These are phyloP conservation scores for Drosophila bunnanda DNA, from an alignment of 2,888 invertebrate species.

Conservation along the genomic window DNA sequence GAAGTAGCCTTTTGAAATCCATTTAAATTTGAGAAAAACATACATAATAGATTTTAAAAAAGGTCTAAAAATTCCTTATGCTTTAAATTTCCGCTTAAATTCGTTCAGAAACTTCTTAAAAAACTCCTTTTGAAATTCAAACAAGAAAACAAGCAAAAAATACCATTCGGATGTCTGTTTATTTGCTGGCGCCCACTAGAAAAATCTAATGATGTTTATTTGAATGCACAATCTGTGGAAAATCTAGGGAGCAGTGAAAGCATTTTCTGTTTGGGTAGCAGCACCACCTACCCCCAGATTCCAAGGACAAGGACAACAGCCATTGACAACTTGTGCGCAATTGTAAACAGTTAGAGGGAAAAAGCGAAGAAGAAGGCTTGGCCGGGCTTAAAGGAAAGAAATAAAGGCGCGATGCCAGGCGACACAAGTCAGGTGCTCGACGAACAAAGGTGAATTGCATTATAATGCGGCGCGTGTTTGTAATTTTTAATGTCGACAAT, in stretches of 20 bases:
- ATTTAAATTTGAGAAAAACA: not conserved
- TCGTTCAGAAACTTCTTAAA: no score
- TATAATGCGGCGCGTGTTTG: slow-evolving; percentile 45
- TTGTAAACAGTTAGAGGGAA: slow-evolving; percentile 30
- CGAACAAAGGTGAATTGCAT: slow-evolving; percentile 47
- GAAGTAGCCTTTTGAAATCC: not conserved
- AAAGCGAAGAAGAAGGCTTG: not conserved
- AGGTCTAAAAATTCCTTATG: not conserved
- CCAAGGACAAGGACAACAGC: slow-evolving; percentile 27
- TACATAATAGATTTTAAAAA: not conserved
- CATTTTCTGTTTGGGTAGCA: slow-evolving; percentile 5
- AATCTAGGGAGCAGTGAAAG: slow-evolving; percentile 20
- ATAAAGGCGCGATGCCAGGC: not conserved
- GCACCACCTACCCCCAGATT: slow-evolving; percentile 2
- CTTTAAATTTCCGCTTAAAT: not conserved
- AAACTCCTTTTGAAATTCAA: not conserved
- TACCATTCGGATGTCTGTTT: not conserved
- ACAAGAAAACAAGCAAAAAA: no score
- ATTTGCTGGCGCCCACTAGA: slow-evolving; percentile 9
- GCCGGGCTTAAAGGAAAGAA: slow-evolving; percentile 14
- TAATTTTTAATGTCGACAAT: slow-evolving; percentile 50
- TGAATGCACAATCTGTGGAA: slow-evolving; percentile 30
- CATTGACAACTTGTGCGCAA: slow-evolving; percentile 34
- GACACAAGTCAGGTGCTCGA: slow-evolving; percentile 36
- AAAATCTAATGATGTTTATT: slow-evolving; percentile 24